Conservation (phyloP, 2,888 invertebrate species). For the Dexiosoma caninum region DNA sequence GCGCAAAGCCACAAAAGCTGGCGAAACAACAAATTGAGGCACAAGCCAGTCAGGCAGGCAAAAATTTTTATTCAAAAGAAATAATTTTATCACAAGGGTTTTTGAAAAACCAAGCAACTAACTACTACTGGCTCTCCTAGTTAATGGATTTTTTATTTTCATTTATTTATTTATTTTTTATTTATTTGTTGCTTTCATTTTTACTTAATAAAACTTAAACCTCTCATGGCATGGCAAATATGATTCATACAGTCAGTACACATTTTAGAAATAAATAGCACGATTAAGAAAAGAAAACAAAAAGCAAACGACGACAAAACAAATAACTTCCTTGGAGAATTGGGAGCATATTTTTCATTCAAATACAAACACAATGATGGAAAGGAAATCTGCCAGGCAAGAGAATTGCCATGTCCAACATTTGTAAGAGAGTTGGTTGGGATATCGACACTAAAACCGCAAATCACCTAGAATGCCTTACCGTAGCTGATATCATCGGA, state of each 20-base stretch:
- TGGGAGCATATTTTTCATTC: conserved; percentile 52
- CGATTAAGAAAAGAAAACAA: background rate
- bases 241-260: conserved; percentile 44
- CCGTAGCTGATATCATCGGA: background rate
- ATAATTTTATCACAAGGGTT: conserved; percentile 46
- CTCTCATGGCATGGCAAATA: conserved; percentile 12
- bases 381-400: background rate
- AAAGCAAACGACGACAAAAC: background rate
- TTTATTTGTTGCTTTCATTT: too few relatives aligned
- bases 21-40: conserved; percentile 49
- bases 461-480: conserved; percentile 1
- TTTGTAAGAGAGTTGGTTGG: conserved; percentile 55
- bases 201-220: background rate
- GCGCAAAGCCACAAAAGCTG: conserved; percentile 2
- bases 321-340: conserved; percentile 62
- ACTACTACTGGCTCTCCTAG: background rate
- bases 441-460: conserved; percentile 58
- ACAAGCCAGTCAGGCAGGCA: conserved; percentile 46
- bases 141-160: conserved; percentile 12
- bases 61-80: background rate
- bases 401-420: conserved; percentile 29
- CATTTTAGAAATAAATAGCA: conserved; percentile 44
- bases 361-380: background rate
- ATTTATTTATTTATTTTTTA: too few relatives aligned
- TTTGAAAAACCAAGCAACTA: background rate